Conservation (phyloP, 2,113 vertebrate species). For the Perca fluviatilis region DNA sequence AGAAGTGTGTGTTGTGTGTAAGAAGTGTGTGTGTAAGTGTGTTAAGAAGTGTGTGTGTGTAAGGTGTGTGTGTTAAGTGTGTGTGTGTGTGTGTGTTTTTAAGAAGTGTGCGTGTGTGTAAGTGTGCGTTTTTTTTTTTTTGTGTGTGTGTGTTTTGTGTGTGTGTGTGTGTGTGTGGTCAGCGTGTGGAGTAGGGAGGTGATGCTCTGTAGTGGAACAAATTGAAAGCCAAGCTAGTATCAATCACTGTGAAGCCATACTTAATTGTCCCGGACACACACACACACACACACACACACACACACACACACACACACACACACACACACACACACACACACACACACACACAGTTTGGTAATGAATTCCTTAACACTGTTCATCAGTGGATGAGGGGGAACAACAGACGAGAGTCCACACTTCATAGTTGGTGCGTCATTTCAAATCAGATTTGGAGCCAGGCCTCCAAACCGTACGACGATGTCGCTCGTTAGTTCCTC, state of each 20-base stretch:
- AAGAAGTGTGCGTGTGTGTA: neutral
- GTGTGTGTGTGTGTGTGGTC: slow-evolving; percentile 38
- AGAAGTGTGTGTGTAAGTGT: neutral
- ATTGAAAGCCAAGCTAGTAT: slow-evolving; percentile 99
- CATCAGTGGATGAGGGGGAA: neutral
- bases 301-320: slow-evolving; percentile 88
- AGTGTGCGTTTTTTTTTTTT: no score
- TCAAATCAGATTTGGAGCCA: no score
- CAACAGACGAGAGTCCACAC: neutral
- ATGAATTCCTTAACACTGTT: slow-evolving; percentile 80
- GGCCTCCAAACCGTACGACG: no score
- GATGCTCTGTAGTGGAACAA: slow-evolving; percentile 95
- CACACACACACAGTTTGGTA: slow-evolving; percentile 85
- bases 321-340: slow-evolving; percentile 92
- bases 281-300: slow-evolving; percentile 84
- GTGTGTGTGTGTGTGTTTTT: slow-evolving; percentile 24
- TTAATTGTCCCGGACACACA: slow-evolving; percentile 97
- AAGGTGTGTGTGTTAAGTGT: slow-evolving; percentile 19
- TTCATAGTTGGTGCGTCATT: no score
- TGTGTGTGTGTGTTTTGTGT: slow-evolving; percentile 19
- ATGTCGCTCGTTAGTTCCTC: no score
- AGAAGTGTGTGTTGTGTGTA: slow-evolving; percentile 14
- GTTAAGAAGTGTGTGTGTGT: slow-evolving; percentile 17
- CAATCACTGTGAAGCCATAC: slow-evolving; percentile 98
- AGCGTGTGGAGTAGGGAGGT: slow-evolving; percentile 27